Conservation (phyloP, 1,140 invertebrate species). For the Eurosta solidaginis region DNA sequence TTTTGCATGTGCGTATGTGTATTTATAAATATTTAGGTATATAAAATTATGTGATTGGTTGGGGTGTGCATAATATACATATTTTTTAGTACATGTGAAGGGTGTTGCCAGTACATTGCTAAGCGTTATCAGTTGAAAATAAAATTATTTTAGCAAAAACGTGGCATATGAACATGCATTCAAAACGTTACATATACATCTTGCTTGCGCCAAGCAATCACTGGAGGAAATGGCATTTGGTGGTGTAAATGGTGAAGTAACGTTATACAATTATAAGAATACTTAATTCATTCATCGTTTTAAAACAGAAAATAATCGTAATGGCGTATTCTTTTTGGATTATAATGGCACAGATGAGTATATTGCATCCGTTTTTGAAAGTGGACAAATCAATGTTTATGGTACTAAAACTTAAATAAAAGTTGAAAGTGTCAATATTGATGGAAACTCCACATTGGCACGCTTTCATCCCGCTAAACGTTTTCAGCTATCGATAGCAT, state of each 20-base stretch:
- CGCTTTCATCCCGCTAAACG: slow-evolving; percentile 55
- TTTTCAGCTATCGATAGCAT: slow-evolving; percentile 48
- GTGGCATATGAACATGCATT: not conserved
- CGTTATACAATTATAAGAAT: slow-evolving; percentile 47
- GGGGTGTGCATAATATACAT: too few relatives aligned
- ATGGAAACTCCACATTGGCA: slow-evolving; percentile 50
- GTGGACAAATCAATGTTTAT: slow-evolving; percentile 50
- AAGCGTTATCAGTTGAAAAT: not conserved
- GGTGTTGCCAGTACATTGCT: not conserved
- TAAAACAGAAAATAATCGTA: slow-evolving; percentile 42
- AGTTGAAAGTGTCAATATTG: slow-evolving; percentile 47
- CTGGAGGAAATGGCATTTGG: slow-evolving; percentile 52
- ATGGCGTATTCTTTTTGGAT: slow-evolving; percentile 51
- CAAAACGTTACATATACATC: not conserved
- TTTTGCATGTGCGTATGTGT: not conserved
- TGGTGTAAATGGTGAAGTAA: slow-evolving; percentile 47
- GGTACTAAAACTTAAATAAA: slow-evolving; percentile 54
- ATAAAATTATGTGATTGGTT: too few relatives aligned
- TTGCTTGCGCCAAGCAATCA: slow-evolving; percentile 47
- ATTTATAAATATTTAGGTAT: too few relatives aligned
- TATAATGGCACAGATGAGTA: slow-evolving; percentile 55
- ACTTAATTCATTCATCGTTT: slow-evolving; percentile 48
- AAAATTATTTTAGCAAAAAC: not conserved
- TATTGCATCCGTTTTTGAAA: slow-evolving; percentile 52
- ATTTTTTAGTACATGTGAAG: not conserved